These are phyloP conservation scores for Lynx canadensis DNA, from an alignment of 2,113 vertebrate species.

Conservation along the genomic window DNA sequence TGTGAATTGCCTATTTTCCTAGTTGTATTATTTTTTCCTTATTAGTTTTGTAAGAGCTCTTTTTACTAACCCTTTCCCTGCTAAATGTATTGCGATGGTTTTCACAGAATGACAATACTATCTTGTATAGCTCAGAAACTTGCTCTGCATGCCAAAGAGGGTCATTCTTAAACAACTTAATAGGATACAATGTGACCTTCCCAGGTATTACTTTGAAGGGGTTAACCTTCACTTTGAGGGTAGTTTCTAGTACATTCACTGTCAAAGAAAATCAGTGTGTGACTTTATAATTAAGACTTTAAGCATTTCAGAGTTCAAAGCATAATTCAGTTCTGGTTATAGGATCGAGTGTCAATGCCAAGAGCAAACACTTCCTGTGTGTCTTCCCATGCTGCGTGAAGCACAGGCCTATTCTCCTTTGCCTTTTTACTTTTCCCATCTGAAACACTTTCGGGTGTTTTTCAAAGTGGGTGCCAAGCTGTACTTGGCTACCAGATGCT, in stretches of 20 bases:
- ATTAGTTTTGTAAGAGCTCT: not conserved
- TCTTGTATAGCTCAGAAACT: not conserved
- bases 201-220: not conserved
- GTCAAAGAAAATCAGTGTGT: not conserved
- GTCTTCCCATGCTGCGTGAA: not conserved
- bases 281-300: not conserved
- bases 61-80: slow-evolving; percentile 13
- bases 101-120: not conserved
- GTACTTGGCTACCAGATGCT: not conserved
- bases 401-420: not conserved
- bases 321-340: not conserved
- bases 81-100: not conserved
- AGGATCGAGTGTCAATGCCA: rapidly evolving
- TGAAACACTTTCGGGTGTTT: not conserved
- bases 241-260: not conserved
- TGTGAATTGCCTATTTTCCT: not conserved
- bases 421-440: not conserved
- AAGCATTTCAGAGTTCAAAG: slow-evolving; percentile 1
- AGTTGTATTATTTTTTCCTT: slow-evolving; percentile 11
- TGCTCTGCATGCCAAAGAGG: not conserved
- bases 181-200: not conserved
- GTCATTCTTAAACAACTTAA: not conserved
- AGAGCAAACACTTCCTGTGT: not conserved
- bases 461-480: not conserved
- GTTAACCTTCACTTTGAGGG: not conserved